Evolutionary conservation across 2,797 vertebrate genomes (phyloP).

Genomic region (Gadopsis bispinosus): DNA sequence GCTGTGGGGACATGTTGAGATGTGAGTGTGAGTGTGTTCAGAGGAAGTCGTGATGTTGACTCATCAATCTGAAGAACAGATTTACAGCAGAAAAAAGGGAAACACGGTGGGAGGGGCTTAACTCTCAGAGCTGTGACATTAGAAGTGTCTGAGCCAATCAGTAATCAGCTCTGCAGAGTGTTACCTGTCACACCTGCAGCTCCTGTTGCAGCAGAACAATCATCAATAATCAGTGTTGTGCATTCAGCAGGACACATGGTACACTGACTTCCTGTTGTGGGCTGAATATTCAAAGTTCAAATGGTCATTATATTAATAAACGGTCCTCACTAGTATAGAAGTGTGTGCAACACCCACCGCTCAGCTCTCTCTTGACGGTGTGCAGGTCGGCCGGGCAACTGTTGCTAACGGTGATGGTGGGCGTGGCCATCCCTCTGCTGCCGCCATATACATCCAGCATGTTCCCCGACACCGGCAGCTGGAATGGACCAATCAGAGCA

Average conservation of each 20-base stretch:
- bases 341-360: slow-evolving; percentile 71
- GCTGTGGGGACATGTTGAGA: background rate
- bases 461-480: slow-evolving; percentile 88
- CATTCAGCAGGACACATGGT: too few species aligned
- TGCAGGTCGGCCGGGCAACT: slow-evolving; percentile 90
- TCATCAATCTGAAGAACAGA: slow-evolving; percentile 60
- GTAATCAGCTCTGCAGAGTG: slow-evolving; percentile 2
- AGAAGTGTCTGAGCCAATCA: slow-evolving; percentile 26
- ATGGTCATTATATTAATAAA: background rate
- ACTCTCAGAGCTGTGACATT: background rate
- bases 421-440: slow-evolving; percentile 72
- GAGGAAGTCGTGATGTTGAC: slow-evolving; percentile 66
- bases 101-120: background rate
- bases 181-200: background rate
- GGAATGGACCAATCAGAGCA: slow-evolving; percentile 63
- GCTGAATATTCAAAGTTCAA: too few species aligned
- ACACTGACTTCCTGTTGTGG: too few species aligned
- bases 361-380: slow-evolving; percentile 85
- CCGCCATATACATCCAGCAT: slow-evolving; percentile 86
- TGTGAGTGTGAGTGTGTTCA: slow-evolving; percentile 2
- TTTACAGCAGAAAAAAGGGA: slow-evolving; percentile 23
- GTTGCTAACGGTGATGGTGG: slow-evolving; percentile 87
- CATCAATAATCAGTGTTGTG: too few species aligned
- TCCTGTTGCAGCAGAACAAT: too few species aligned
- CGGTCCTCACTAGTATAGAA: background rate